Conservation (phyloP, 2,888 invertebrate species). For the Meiosimyza platycephala region DNA sequence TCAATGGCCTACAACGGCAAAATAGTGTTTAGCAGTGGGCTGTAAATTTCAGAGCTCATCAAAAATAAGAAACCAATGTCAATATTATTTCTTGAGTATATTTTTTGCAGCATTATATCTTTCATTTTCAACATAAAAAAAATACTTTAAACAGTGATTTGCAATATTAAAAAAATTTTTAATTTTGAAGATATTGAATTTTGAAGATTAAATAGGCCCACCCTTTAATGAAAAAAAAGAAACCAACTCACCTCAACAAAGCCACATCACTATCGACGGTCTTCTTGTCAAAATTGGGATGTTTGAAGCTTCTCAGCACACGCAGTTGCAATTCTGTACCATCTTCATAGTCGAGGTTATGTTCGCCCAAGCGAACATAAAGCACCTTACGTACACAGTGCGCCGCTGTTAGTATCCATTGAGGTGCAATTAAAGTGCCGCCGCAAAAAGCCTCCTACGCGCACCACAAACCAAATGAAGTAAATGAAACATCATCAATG, state of each 20-base stretch:
- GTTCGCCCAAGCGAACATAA: conserved; percentile 86
- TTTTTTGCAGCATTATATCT: no score
- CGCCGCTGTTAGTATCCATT: conserved; percentile 89
- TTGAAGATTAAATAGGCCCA: no score
- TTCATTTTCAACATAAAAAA: no score
- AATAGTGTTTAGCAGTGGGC: no score
- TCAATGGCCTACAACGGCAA: no score
- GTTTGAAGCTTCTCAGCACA: conserved; percentile 79
- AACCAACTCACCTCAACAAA: conserved; percentile 73
- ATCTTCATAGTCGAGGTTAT: conserved; percentile 80
- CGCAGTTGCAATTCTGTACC: conserved; percentile 83
- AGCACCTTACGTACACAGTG: conserved; percentile 84
- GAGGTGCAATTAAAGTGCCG: conserved; percentile 82
- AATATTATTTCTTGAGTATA: no score
- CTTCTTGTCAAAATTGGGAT: conserved; percentile 87
- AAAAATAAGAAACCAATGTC: no score
- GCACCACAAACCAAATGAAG: conserved; percentile 1
- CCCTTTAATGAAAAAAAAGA: neutral
- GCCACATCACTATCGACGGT: conserved; percentile 95
- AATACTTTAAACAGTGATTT: no score
- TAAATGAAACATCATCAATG: neutral
- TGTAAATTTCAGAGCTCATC: no score
- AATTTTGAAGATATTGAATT: no score
- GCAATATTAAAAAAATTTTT: no score
- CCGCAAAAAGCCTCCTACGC: conserved; percentile 89